Evolutionary conservation across 2,797 vertebrate genomes (phyloP).

Genomic region (Characodon lateralis): DNA sequence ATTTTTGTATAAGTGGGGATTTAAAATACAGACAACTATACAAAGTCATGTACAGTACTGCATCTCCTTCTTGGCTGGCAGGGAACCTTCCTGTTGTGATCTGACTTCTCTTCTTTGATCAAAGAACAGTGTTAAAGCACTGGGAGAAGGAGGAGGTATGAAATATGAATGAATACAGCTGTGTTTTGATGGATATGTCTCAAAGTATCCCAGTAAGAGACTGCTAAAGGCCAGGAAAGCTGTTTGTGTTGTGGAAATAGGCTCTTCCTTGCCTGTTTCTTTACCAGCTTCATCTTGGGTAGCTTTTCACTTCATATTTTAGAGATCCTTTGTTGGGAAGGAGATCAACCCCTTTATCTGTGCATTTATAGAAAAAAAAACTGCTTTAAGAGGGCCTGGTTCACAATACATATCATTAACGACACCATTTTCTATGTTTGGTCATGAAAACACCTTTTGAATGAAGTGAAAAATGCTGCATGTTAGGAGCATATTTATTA

Average conservation of each 20-base stretch:
- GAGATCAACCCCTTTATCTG: conserved; percentile 68
- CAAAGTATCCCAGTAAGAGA: conserved; percentile 83
- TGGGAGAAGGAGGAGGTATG: conserved; percentile 82
- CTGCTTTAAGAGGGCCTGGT: conserved; percentile 63
- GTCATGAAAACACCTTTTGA: conserved; percentile 78
- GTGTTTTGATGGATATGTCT: conserved; percentile 83
- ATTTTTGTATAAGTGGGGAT: conserved; percentile 32
- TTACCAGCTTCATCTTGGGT: conserved; percentile 74
- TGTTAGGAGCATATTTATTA: conserved; percentile 72
- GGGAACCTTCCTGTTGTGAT: conserved; percentile 83
- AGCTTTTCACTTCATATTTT: conserved; percentile 80
- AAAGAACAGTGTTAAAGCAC: conserved; percentile 83
- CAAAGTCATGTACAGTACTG: conserved; percentile 53
- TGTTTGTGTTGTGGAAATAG: conserved; percentile 83
- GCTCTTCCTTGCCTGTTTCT: conserved; percentile 75
- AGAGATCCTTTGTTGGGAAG: conserved; percentile 79
- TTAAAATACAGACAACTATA: conserved; percentile 49
- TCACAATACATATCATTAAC: conserved; percentile 79
- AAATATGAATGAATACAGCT: conserved; percentile 85
- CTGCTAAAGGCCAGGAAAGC: conserved; percentile 82
- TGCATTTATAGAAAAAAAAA: conserved; percentile 66
- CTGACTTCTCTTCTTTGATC: conserved; percentile 81
- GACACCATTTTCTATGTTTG: conserved; percentile 78
- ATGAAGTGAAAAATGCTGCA: conserved; percentile 58
- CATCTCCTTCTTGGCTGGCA: conserved; percentile 75